Conservation (phyloP, 2,888 invertebrate genomes). For the Himalopsyche kuldschensis region DNA sequence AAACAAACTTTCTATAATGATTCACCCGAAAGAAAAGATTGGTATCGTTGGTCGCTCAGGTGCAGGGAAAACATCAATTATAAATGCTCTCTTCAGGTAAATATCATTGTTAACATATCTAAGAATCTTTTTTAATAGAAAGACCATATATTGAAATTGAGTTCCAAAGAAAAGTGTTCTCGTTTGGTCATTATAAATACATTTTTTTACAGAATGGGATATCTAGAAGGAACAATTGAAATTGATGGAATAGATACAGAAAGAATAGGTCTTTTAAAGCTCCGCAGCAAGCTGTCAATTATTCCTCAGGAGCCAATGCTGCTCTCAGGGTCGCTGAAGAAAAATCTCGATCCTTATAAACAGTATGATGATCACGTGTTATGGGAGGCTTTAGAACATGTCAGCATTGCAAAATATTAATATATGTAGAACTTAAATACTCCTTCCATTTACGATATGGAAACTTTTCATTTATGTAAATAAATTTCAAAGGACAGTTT, state of each 20-base stretch:
- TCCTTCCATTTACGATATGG: neutral
- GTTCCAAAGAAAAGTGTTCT: constrained; percentile 67
- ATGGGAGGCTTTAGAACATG: constrained; percentile 77
- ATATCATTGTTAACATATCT: neutral
- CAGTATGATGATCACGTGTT: constrained; percentile 72
- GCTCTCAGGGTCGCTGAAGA: constrained; percentile 82
- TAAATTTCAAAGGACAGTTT: too few species aligned
- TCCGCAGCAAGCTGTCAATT: constrained; percentile 63
- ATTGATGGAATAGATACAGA: constrained; percentile 70
- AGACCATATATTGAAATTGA: neutral
- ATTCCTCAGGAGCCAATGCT: constrained; percentile 79
- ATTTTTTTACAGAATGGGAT: constrained; percentile 60
- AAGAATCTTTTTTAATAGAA: neutral
- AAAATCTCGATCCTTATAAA: constrained; percentile 78
- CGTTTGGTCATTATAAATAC: neutral
- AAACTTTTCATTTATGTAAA: too few species aligned
- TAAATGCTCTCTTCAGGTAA: constrained; percentile 66
- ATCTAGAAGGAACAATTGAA: constrained; percentile 65
- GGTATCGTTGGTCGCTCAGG: constrained; percentile 71
- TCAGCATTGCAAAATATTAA: constrained; percentile 47
- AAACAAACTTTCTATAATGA: constrained; percentile 54
- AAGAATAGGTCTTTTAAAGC: constrained; percentile 60
- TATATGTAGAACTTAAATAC: neutral
- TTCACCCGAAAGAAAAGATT: constrained; percentile 61
- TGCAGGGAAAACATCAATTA: constrained; percentile 71